Evolutionary conservation across 2,888 invertebrate genomes (phyloP).

Genomic region (Myopa testacea): DNA sequence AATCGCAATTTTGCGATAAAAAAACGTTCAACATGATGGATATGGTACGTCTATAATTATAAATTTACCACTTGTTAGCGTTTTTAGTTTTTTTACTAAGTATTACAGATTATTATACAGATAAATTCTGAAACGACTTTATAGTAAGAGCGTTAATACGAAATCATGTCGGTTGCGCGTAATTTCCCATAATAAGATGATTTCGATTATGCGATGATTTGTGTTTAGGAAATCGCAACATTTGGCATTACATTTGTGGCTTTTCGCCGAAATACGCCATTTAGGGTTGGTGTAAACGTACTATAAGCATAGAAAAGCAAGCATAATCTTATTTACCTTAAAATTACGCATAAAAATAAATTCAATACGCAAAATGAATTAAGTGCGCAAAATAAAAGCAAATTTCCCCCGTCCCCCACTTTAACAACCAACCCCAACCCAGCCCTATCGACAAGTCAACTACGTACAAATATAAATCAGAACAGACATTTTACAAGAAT

Average conservation of each 20-base stretch:
- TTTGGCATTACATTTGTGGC: neutral
- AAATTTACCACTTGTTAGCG: neutral
- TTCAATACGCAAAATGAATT: constrained; percentile 29
- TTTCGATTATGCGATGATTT: too few species aligned
- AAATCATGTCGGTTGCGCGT: too few species aligned
- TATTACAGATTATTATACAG: neutral
- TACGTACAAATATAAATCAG: too few species aligned
- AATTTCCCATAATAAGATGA: too few species aligned
- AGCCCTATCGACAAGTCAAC: too few species aligned
- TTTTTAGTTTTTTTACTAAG: neutral
- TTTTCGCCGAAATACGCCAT: too few species aligned
- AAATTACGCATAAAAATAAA: constrained; percentile 1
- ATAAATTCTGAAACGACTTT: neutral
- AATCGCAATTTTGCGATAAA: neutral
- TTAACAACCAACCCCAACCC: too few species aligned
- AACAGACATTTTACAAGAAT: neutral
- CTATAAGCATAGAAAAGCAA: neutral
- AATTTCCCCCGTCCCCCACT: too few species aligned
- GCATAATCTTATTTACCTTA: neutral
- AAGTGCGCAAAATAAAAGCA: too few species aligned
- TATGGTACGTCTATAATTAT: constrained; percentile 25
- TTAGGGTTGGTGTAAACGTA: too few species aligned
- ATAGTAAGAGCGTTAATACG: too few species aligned
- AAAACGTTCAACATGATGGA: constrained; percentile 9
- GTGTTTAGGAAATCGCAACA: too few species aligned